Evolutionary conservation across 2,888 invertebrate genomes (phyloP), one percentile per base, ranked within the genome.

Genomic region (Coleophora flavipennella): DNA sequence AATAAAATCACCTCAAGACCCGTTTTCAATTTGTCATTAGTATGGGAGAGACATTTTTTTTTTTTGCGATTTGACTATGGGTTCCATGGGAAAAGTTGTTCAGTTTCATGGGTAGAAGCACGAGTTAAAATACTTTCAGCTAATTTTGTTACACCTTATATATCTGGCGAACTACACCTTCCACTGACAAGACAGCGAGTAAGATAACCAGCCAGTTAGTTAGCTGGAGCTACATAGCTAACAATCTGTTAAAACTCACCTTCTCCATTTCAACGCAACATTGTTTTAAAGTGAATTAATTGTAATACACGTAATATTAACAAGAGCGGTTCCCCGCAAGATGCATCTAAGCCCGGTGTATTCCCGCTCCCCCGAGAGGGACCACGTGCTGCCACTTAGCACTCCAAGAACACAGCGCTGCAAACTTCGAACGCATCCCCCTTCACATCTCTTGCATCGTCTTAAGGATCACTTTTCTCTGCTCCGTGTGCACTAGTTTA

Each of bases 371-470:
- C 72, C 48, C 39, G 62, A 66, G 81, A 71, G 57, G 50, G 49
- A 59, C 76, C 76, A 78, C 80, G 77, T 76, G 80, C 73, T 71
- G 59, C 75, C 76, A 80, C 83, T 81, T 81, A 81, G 70, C 74
- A 69, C 73, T 67, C 61, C 52, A 55, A 61, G 62, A 68, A 67
- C 66, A 67, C 59, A 62, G 58, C 57, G 54, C 59, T 56, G 54
- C 57, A 58, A 64, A 66, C 51, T 53, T 46, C 59, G 56, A 67
- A 62, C 51, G 55, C 53, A 49, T 48, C 43, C 46, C 41, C 47
- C 47, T 56, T 57, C 56, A 58, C 60, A 53, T 53, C 58, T 59
- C 55, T 47, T n/a, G 40, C 45, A 40, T 46, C 49, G 46, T 37
- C 44, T 54, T 65, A 77, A 62, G 67, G 76, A 57, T 59, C 63